Percentiles rank a stretch among this genome's conserved stretches.
Evolutionary conservation across 2,888 invertebrate species (phyloP).

Genomic region (Pyrrhia umbra): DNA sequence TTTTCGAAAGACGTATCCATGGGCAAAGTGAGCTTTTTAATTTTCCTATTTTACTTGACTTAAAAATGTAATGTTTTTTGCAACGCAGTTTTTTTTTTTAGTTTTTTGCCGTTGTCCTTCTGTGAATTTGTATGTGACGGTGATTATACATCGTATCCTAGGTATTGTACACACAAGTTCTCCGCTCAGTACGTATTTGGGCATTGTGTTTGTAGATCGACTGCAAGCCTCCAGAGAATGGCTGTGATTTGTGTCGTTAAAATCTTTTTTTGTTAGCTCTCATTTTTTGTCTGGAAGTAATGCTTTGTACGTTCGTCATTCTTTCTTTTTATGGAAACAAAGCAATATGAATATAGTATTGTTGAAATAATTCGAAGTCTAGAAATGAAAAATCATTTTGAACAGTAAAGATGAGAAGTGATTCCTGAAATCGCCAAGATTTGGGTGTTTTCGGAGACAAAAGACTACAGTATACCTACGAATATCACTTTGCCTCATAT

Average conservation of each 20-base stretch:
- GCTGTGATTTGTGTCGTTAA: constrained; percentile 3
- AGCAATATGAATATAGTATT: not conserved
- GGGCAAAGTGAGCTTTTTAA: too few relatives aligned
- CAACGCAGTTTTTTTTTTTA: not conserved
- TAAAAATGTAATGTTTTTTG: not conserved
- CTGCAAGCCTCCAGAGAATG: constrained; percentile 5
- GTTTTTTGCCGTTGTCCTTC: not conserved
- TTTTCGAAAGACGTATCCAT: too few relatives aligned
- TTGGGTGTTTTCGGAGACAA: not conserved
- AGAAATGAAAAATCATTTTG: not conserved
- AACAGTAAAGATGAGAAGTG: not conserved
- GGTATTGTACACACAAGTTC: constrained; percentile 5
- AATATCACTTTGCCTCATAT: not conserved
- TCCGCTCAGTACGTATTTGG: constrained; percentile 9
- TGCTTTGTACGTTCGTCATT: not conserved
- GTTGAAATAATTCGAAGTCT: not conserved
- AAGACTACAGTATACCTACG: not conserved
- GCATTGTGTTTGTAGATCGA: constrained; percentile 28
- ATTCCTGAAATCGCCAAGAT: not conserved
- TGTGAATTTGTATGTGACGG: not conserved
- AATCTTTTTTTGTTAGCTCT: constrained; percentile 10
- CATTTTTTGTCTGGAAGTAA: constrained; percentile 1
- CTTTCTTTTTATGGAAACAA: not conserved
- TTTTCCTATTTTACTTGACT: too few relatives aligned
- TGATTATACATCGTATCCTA: not conserved